Evolutionary conservation across 2,113 vertebrate genomes (phyloP), one percentile per base, ranked within the genome.

Genomic region (Notothenia coriiceps): DNA sequence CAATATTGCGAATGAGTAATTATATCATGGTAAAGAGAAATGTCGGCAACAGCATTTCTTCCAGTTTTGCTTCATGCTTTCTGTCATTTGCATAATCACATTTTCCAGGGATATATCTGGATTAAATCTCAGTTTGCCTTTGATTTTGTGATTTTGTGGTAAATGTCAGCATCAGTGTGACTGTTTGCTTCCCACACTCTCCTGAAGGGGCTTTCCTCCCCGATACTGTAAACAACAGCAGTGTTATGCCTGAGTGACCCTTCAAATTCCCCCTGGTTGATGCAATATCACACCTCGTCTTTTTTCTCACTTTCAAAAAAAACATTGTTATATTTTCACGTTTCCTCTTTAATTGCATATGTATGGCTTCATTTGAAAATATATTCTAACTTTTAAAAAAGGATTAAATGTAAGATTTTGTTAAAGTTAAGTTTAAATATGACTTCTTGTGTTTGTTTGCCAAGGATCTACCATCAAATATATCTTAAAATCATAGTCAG

Each of bases 221-320:
- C 29, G 29, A 49, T 29, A 12, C 70, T 67, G 59, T 86, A 64
- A 63, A 64, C 50, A 84, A 54, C 13, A 76, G 50, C 75, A 25
- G 2, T 6, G 46, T 76, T 29, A 66, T 3, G 70, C 70, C 12
- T 70, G 64, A 79, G 2, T 6, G 47, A 79, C 2, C 50, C 68
- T 56, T 55, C 80, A 87, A 76, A 49, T 33, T 77, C 57, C 47
- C 52, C 10, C 1, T 40, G 35, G 35, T 40, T 40, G 35, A 29
- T 29, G 5, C 7, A 40, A 40, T 40, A 33, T 10, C 6, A 9
- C 7, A n/a, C 9, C 2, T 51, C 5, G 13, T 35, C 1, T 1
- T 20, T 22, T 69, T 43, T 62, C 12, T 29, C 29, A 29, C 29
- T 25, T 25, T 25, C 2, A 44, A 0, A 20, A 62, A 40, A 35